Evolutionary conservation across 2,113 vertebrate species (phyloP), one percentile per base, ranked within the genome.

Genomic region (Hirundichthys speculiger): DNA sequence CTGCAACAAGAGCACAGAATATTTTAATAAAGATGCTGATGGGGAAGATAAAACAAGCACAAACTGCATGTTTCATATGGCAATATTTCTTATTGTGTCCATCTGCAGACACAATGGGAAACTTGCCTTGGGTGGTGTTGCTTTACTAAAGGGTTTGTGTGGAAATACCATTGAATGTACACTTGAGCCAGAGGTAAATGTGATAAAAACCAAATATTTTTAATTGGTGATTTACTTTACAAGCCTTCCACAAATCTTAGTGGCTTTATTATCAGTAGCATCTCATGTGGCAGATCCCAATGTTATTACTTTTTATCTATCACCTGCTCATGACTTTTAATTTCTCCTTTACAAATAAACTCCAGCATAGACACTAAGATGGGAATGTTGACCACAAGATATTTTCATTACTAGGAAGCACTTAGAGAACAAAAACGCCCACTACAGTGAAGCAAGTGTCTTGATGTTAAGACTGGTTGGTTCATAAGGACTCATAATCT

Each of bases 21-120:
- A 84, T 79, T 80, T 81, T 67, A 86, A 71, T 83, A 79, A 70
- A 86, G 64, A 77, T 54, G 52, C 69, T 53, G 59, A 61, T 54
- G 65, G 75, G 53, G 69, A 69, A 84, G 67, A 84, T 82, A 78
- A 59, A 48, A 73, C 73, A 54, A 63, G 54, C 64, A 40, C 75
- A 68, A 73, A 80, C 69, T 60, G 58, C 45, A 45, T 63, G 56
- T 48, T 85, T 70, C 72, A 77, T 48, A 54, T 53, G 27, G 63
- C 57, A 58, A 54, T 69, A 69, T 81, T 73, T 78, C 52, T 74
- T 79, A 69, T 80, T 80, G 58, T 64, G 52, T 25, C 69, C 68
- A 61, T 69, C 75, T 75, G 69, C 43, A 58, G 63, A 25, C 53
- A 59, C 58, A 67, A 63, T 58, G 60, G 74, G 22, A n/a, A 43